Base-by-base conservation (phyloP, 2,888 invertebrate genomes). In the Diploptera punctata region DNA sequence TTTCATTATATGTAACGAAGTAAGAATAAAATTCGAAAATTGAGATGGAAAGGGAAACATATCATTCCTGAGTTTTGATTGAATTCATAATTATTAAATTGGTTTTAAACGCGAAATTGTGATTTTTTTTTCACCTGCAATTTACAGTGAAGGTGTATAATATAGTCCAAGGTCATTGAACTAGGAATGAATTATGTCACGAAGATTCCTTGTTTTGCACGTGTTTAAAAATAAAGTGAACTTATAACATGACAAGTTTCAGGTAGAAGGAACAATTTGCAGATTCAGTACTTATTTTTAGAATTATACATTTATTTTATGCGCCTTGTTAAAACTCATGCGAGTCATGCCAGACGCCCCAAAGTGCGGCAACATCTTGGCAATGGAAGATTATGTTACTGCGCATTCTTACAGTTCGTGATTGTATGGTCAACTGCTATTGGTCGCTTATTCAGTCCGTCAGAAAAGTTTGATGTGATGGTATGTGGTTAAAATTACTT, bases 381-480 rank as follows among this genome's bases (percentile, higher is more conserved):
- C 65, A 65, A 44, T 65, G 24, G 44, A 24, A 21, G 21, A 43
- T 16, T 26, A 10, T 26, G 44, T 65, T 47, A 65, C 29, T 44
- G 65, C 18, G 65, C 9, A 16, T 16, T 24, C 26, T 10, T 21
- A 18, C 10, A 18, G 38, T 24, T 26, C 65, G 7, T 44, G 18
- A 19, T 65, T 65, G 47, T 65, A 21, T 10, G 3, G 43, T 65
- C 68, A 18, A 18, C 43, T 73, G 38, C 67, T 68, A 75, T 75
- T 75, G 75, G 75, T 54, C 54, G 44, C 47, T 57, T 43, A 29
- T 49, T 71, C 67, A 75, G 75, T 75, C 70, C 67, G 69, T 67
- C 68, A 67, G 67, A 69, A 54, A 72, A 61, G 72, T 75, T 75
- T 73, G 75, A 60, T 73, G 71, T 68, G 75, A 38, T 43, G 73